Percentiles rank a stretch among this genome's conserved stretches.
Conservation (phyloP, 2,113 vertebrate species). For the Salminus brasiliensis region DNA sequence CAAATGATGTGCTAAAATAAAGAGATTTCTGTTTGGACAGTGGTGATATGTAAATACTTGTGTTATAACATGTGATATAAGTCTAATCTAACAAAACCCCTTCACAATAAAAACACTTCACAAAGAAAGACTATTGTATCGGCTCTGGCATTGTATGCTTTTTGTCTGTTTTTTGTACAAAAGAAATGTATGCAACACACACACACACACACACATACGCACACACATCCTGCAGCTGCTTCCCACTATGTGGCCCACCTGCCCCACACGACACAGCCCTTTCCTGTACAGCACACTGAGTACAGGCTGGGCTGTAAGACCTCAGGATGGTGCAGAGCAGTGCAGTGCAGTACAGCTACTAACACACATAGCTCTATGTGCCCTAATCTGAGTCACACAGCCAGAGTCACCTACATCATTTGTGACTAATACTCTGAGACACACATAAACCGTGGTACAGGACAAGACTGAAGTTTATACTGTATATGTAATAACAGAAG, state of each 20-base stretch:
- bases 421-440: not conserved
- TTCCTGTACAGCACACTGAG: conserved; percentile 42
- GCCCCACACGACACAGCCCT: conserved; percentile 30
- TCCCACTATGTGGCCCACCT: conserved; percentile 58
- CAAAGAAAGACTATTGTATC: not conserved
- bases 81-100: too few relatives aligned
- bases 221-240: conserved; percentile 68
- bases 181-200: not conserved
- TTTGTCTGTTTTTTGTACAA: not conserved
- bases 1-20: too few relatives aligned
- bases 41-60: too few relatives aligned
- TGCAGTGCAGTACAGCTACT: not conserved
- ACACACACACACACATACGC: conserved; percentile 3
- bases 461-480: not conserved
- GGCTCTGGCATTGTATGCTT: not conserved
- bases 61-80: too few relatives aligned
- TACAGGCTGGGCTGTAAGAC: conserved; percentile 17
- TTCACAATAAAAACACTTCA: too few relatives aligned
- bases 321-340: conserved; percentile 2
- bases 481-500: not conserved
- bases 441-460: not conserved
- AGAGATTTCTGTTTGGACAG: too few relatives aligned
- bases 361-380: not conserved
- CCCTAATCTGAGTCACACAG: not conserved
- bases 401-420: not conserved